Evolutionary conservation across 1,140 invertebrate species (phyloP).

Genomic region (Brachionus rotundiformis): DNA sequence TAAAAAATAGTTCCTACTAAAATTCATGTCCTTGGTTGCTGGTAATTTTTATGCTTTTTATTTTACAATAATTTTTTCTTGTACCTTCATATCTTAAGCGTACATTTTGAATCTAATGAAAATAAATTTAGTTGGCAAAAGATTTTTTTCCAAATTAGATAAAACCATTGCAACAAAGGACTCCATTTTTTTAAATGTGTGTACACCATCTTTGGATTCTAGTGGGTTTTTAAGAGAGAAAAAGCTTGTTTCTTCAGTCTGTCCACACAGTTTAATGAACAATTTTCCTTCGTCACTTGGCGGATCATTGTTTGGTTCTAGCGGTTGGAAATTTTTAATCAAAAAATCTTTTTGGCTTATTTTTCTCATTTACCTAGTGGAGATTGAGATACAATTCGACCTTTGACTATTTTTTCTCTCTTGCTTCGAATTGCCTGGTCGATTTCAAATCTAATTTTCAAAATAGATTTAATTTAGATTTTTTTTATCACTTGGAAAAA

Average conservation of each 20-base stretch:
- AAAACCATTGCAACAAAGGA: background rate
- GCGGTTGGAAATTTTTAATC: background rate
- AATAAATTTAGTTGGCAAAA: background rate
- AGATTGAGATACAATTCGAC: slow-evolving; percentile 26
- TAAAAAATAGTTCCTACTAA: background rate
- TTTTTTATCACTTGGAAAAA: background rate
- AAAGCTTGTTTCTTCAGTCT: slow-evolving; percentile 13
- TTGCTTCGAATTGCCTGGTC: background rate
- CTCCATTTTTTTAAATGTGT: slow-evolving; percentile 20
- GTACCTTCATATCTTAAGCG: slow-evolving; percentile 8
- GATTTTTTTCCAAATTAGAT: background rate
- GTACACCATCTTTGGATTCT: slow-evolving; percentile 7
- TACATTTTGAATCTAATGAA: slow-evolving; percentile 26
- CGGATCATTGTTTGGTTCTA: slow-evolving; percentile 9
- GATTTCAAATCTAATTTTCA: slow-evolving; percentile 4
- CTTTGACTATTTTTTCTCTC: slow-evolving; percentile 30
- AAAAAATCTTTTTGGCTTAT: background rate
- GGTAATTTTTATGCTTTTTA: slow-evolving; percentile 35
- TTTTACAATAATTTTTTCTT: slow-evolving; percentile 31
- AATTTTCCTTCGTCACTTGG: slow-evolving; percentile 39
- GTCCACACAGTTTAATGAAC: background rate
- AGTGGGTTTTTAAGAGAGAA: background rate
- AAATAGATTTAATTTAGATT: background rate
- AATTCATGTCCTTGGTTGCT: slow-evolving; percentile 36
- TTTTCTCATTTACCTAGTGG: background rate